These are phyloP conservation scores for Lordiphosa mommai DNA, from an alignment of 1,140 invertebrate species.

Conservation along the genomic window DNA sequence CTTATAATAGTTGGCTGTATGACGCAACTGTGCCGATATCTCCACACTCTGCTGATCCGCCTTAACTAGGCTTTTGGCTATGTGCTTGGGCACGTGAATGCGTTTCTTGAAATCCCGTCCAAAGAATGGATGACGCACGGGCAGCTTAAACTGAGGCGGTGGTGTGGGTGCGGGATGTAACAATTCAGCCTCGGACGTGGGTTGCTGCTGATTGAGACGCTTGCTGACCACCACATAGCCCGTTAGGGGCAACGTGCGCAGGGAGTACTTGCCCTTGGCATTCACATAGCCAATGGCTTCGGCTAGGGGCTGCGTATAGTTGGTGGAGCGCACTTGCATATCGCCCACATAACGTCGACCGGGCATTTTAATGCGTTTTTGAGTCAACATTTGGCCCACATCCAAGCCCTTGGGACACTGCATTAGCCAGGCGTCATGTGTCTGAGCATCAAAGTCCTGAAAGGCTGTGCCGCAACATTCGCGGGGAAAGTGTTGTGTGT, in stretches of 20 bases:
- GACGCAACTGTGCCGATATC: not conserved
- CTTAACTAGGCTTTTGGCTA: slow-evolving; percentile 1
- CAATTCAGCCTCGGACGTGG: not conserved
- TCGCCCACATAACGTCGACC: slow-evolving; percentile 40
- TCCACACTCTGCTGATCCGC: slow-evolving; percentile 6
- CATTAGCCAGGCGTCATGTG: slow-evolving; percentile 53
- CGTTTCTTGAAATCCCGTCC: slow-evolving; percentile 32
- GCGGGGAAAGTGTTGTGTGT: not conserved
- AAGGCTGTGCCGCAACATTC: slow-evolving; percentile 18
- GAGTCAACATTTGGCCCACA: not conserved
- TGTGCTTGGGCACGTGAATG: slow-evolving; percentile 25
- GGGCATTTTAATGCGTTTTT: slow-evolving; percentile 47
- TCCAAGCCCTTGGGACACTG: slow-evolving; percentile 47
- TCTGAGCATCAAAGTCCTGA: slow-evolving; percentile 19
- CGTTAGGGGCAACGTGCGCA: slow-evolving; percentile 13
- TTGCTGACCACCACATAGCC: slow-evolving; percentile 39
- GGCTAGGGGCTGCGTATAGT: not conserved
- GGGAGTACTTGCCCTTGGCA: slow-evolving; percentile 23
- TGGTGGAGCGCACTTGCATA: slow-evolving; percentile 24
- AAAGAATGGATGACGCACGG: slow-evolving; percentile 54
- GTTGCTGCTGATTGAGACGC: slow-evolving; percentile 21
- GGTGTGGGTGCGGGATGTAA: not conserved
- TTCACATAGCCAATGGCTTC: slow-evolving; percentile 41
- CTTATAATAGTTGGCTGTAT: slow-evolving; percentile 33
- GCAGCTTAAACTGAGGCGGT: slow-evolving; percentile 14